A percentile compares a stretch with the other conserved stretches of the same genome.
phyloP scores from a whole-genome alignment of 2,888 invertebrate species.

The Melanchra persicariae region DNA sequence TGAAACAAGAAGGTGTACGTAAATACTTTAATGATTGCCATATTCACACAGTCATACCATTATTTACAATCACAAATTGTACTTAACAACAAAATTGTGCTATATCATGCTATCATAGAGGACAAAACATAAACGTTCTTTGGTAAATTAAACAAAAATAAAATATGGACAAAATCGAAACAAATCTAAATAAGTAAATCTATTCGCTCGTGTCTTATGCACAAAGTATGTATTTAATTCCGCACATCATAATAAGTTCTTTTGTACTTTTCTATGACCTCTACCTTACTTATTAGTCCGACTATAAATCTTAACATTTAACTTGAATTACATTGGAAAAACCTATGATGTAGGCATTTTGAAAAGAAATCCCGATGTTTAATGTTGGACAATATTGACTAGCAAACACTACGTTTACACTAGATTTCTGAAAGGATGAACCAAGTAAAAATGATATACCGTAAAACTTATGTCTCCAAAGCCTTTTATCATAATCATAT shows the following conservation, averaged over 20 bases:
- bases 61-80: slow-evolving; percentile 88
- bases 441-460: background rate
- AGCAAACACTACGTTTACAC: slow-evolving; percentile 49
- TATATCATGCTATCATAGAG: slow-evolving; percentile 74
- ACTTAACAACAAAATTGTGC: slow-evolving; percentile 89
- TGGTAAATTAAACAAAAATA: slow-evolving; percentile 77
- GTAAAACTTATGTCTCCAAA: background rate
- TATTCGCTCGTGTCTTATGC: slow-evolving; percentile 71
- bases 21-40: slow-evolving; percentile 89
- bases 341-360: slow-evolving; percentile 54
- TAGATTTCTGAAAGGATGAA: background rate
- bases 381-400: slow-evolving; percentile 55
- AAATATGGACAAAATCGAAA: slow-evolving; percentile 76
- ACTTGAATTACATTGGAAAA: slow-evolving; percentile 57
- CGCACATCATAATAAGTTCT: slow-evolving; percentile 57
- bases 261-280: slow-evolving; percentile 83
- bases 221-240: slow-evolving; percentile 55
- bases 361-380: slow-evolving; percentile 39
- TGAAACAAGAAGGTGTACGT: slow-evolving; percentile 76
- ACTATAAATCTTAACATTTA: slow-evolving; percentile 68
- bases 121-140: slow-evolving; percentile 73
- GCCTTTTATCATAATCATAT: no score
- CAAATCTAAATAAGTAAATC: slow-evolving; percentile 67
- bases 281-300: slow-evolving; percentile 76
- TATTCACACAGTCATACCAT: slow-evolving; percentile 89